These are phyloP conservation scores for Laterallus jamaicensis DNA, from an alignment of 2,113 vertebrate genomes.

Conservation along the genomic window DNA sequence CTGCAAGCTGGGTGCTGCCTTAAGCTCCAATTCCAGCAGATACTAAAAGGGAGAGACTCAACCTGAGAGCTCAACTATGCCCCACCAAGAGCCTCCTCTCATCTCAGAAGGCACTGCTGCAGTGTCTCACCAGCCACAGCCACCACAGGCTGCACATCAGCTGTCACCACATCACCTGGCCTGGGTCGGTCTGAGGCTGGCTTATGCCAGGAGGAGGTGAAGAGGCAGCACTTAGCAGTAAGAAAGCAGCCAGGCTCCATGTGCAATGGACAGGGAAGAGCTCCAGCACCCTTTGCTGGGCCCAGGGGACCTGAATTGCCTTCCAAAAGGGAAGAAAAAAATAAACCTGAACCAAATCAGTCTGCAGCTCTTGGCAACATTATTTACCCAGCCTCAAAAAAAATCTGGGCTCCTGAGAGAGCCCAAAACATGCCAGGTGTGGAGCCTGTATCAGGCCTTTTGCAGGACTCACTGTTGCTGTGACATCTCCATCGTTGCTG, in stretches of 20 bases:
- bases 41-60: neutral
- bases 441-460: neutral
- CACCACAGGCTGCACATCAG: accelerated
- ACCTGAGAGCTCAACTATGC: accelerated
- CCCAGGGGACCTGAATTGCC: neutral
- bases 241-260: neutral
- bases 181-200: neutral
- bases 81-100: neutral
- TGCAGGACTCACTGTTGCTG: neutral
- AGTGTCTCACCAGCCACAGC: neutral
- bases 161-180: neutral
- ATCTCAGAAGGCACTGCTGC: neutral
- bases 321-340: neutral
- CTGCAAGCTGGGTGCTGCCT: accelerated
- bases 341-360: neutral
- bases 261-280: neutral
- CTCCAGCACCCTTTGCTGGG: neutral
- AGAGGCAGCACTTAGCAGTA: neutral
- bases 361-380: neutral
- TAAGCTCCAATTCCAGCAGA: neutral
- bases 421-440: accelerated
- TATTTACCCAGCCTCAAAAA: neutral
- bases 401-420: neutral
- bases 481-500: neutral
- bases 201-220: accelerated